Percentiles rank a stretch among this genome's conserved stretches.
Conservation (phyloP, 2,888 invertebrate genomes). For the Xanthorhoe designata region DNA sequence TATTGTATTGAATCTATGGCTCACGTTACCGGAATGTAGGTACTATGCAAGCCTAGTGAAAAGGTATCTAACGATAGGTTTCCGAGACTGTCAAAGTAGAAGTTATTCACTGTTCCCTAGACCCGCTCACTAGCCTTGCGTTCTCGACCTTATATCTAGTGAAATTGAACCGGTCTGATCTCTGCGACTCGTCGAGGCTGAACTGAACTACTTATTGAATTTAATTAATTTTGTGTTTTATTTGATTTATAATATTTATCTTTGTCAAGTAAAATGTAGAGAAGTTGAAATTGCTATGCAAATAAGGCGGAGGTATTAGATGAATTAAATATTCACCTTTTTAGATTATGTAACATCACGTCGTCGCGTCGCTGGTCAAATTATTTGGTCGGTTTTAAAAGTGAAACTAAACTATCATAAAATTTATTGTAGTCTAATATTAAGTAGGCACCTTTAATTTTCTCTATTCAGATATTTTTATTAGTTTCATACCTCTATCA, state of each 20-base stretch:
- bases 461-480: too few relatives aligned
- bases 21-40: too few relatives aligned
- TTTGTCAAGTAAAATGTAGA: neutral
- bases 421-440: neutral
- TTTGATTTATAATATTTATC: neutral
- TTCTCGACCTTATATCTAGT: constrained; percentile 76
- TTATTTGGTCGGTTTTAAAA: constrained; percentile 23
- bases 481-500: neutral
- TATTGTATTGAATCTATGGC: too few relatives aligned
- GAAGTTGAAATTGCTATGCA: constrained; percentile 15
- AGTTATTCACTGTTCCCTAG: constrained; percentile 8
- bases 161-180: constrained; percentile 77
- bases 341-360: neutral
- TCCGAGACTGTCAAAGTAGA: neutral
- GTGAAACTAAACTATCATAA: constrained; percentile 30
- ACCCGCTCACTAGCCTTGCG: constrained; percentile 68
- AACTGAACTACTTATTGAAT: constrained; percentile 53
- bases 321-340: neutral
- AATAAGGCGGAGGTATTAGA: constrained; percentile 1
- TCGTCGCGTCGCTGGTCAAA: neutral
- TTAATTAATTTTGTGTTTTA: constrained; percentile 27
- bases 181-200: constrained; percentile 56
- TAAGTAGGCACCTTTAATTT: too few relatives aligned
- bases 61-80: neutral
- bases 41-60: too few relatives aligned